A percentile compares a stretch with the other conserved stretches of the same genome.
These are phyloP conservation scores for Onychomys torridus DNA, from an alignment of 2,797 vertebrate species.

Conservation along the genomic window DNA sequence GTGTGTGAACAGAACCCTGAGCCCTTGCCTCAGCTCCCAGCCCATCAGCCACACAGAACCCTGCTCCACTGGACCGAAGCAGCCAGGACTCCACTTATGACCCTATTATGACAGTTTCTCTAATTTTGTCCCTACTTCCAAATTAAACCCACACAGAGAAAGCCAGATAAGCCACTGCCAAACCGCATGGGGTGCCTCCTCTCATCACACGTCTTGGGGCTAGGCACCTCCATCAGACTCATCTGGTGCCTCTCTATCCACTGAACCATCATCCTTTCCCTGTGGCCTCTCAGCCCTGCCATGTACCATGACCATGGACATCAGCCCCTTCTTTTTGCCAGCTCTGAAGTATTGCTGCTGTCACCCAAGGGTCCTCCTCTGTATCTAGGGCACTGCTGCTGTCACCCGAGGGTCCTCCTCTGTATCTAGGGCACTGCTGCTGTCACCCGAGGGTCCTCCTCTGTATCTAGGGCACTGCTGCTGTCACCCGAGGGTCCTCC, in stretches of 20 bases:
- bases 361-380: not conserved
- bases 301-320: not conserved
- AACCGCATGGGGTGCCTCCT: not conserved
- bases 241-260: not conserved
- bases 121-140: not conserved
- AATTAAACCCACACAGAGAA: not conserved
- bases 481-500: not conserved
- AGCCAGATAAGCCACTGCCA: not conserved
- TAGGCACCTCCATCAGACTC: not conserved
- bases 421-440: too few relatives aligned
- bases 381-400: not conserved
- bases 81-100: not conserved
- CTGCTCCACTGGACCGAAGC: not conserved
- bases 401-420: too few relatives aligned
- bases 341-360: not conserved
- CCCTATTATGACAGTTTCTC: not conserved
- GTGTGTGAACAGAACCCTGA: not conserved
- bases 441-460: too few relatives aligned
- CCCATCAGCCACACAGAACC: not conserved
- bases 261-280: not conserved
- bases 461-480: too few relatives aligned
- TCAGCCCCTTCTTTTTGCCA: not conserved
- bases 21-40: not conserved
- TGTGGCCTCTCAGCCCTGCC: not conserved
- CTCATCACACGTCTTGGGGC: not conserved